Evolutionary conservation across 2,888 invertebrate genomes (phyloP).

Genomic region (Arctia plantaginis): DNA sequence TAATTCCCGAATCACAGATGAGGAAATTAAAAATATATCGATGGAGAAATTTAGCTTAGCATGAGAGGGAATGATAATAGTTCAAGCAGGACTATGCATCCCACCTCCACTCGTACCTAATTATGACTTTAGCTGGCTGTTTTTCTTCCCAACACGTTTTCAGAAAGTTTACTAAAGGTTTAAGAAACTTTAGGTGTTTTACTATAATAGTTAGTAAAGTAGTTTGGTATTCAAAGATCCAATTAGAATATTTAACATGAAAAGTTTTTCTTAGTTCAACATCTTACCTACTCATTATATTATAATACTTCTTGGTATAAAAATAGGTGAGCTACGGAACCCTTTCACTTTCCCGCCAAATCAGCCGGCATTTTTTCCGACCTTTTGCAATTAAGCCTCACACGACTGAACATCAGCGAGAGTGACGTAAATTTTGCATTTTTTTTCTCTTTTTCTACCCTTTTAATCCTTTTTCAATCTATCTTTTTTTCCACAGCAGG

Average conservation of each 20-base stretch:
- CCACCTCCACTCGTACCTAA: no score
- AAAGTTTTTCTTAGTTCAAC: background rate
- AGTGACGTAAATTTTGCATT: slow-evolving; percentile 72
- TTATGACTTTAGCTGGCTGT: no score
- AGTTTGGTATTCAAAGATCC: background rate
- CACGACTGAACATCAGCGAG: slow-evolving; percentile 75
- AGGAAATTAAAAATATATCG: no score
- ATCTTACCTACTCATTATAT: background rate
- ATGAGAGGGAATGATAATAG: no score
- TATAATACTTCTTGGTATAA: background rate
- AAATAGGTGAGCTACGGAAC: slow-evolving; percentile 59
- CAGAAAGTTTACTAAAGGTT: no score
- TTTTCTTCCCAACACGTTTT: no score
- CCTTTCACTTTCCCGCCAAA: slow-evolving; percentile 45
- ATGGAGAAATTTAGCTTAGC: no score
- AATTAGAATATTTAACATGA: background rate
- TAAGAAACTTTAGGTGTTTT: no score
- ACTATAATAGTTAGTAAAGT: no score
- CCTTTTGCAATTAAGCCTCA: slow-evolving; percentile 77
- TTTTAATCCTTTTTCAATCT: slow-evolving; percentile 72
- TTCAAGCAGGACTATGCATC: no score
- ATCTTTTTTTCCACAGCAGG: slow-evolving; percentile 81
- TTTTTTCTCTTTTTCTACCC: slow-evolving; percentile 58
- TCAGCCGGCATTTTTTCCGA: slow-evolving; percentile 68
- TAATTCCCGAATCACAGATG: no score